Base-by-base conservation (phyloP, 1,140 invertebrate species). In the Drosophila setifemur region DNA sequence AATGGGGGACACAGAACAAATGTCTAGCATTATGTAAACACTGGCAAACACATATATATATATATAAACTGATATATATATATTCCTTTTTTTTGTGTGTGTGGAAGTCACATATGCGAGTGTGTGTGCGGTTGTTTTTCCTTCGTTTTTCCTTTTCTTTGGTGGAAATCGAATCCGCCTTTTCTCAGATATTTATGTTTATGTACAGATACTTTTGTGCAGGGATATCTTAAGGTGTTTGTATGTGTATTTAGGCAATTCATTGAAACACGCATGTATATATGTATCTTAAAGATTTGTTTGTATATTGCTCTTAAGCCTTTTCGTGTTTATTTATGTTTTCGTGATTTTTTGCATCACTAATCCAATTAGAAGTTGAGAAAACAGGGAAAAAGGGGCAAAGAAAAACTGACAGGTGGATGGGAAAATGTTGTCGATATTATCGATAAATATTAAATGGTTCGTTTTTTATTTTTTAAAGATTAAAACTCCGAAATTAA, bases 1-100 rank as follows among this genome's bases (percentile, higher is more conserved):
- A 42, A 28, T 50, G 29, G n/a, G 42, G 25, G 7, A 33, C 33
- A 16, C 12, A 37, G 23, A 35, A 37, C 54, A 72, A 75, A 68
- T 82, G 74, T 73, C 57, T 83, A 67, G 63, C 42, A 63, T 67
- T 85, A 73, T 78, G 50, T 83, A 78, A 73, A 74, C 73, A 60
- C 40, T 55, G 53, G 6, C 9, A 31, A 11, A 31, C 14, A 31
- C 4, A 3, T 5, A 8, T 23, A 43, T 29, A n/a, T 28, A 45
- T 19, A 28, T 40, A 19, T 7, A n/a, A n/a, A n/a, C n/a, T n/a
- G n/a, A 14, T 45, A 11, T 28, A 18, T 31, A 11, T 21, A 47
- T 60, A 29, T 33, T 18, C 42, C 1, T 3, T 40, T 11, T 18
- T 12, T 3, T 1, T 19, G 14, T 45, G 25, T 26, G 26, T 44